Base-by-base conservation (phyloP, 1,140 invertebrate species). In the Neodiprion virginianus region DNA sequence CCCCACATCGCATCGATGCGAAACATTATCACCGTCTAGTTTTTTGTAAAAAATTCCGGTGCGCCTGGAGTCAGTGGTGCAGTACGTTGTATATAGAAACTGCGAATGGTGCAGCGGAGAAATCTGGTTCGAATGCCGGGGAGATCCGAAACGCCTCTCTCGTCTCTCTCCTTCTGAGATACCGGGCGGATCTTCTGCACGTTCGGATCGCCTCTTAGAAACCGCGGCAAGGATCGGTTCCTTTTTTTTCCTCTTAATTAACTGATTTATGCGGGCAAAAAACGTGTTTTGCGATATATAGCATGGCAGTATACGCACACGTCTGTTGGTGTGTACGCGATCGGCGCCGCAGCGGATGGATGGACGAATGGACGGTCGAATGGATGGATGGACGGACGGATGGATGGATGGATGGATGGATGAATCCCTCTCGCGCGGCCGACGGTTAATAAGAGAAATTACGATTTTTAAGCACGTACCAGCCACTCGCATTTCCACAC, bases 1-100 rank as follows among this genome's bases (percentile, higher is more conserved):
- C 67, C 67, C 70, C 40, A 71, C 40, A 48, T 17, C 40, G 47
- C 40, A 10, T 17, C 70, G 70, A 71, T 12, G 48, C 70, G n/a
- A 69, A 72, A 72, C 76, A 77, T 77, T 77, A 77, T 72, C 76
- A 73, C 76, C 65, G 67, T 76, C 66, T 77, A 67, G 67, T 66
- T 77, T 77, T 77, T 77, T 77, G 73, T 50, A 61, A 40, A 69
- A 61, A 74, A 74, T 77, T 72, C 76, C 73, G 65, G 40, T 17
- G 74, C 71, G 74, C 74, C 76, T 47, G 11, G 17, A 68, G 7
- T 21, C 10, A 61, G 53, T 61, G 53, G 5, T 47, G 67, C 40
- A 40, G 28, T 40, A 40, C 28, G 28, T 40, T 40, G 17, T 21
- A 40, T 40, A 40, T 40, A 40, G 28, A 40, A 40, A 40, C 28